A percentile compares a stretch with the other conserved stretches of the same genome.
These are phyloP conservation scores for Lampropteryx suffumata DNA, from an alignment of 2,888 invertebrate genomes.

Conservation along the genomic window DNA sequence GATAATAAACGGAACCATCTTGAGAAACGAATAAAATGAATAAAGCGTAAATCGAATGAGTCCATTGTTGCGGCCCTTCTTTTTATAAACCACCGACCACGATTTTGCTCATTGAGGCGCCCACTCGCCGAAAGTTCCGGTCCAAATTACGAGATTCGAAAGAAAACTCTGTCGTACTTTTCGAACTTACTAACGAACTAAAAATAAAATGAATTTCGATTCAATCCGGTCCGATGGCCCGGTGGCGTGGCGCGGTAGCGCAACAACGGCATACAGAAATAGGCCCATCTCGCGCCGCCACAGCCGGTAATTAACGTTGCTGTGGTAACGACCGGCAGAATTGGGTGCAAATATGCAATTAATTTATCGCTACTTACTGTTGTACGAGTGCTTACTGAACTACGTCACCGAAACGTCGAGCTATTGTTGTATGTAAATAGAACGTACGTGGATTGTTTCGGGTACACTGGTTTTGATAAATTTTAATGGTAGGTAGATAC, in stretches of 20 bases:
- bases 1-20: conserved; percentile 49
- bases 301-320: conserved; percentile 36
- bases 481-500: conserved; percentile 60
- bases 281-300: conserved; percentile 30
- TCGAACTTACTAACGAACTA: conserved; percentile 54
- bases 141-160: conserved; percentile 60
- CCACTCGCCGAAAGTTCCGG: conserved; percentile 55
- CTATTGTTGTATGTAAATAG: conserved; percentile 54
- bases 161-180: conserved; percentile 51
- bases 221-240: conserved; percentile 37
- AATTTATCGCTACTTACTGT: conserved; percentile 36
- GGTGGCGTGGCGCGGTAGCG: conserved; percentile 18
- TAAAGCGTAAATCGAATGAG: conserved; percentile 65
- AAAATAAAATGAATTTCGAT: conserved; percentile 54
- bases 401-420: conserved; percentile 50
- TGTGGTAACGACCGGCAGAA: conserved; percentile 30
- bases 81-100: conserved; percentile 60
- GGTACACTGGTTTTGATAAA: conserved; percentile 63
- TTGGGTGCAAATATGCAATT: conserved; percentile 37
- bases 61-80: conserved; percentile 55
- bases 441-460: conserved; percentile 56
- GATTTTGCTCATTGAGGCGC: conserved; percentile 57
- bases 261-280: conserved; percentile 40
- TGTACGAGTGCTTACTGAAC: conserved; percentile 25
- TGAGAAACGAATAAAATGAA: conserved; percentile 47